A percentile compares a stretch with the other conserved stretches of the same genome.
Conservation (phyloP, 2,888 invertebrate genomes). For the Beris chalybata region DNA sequence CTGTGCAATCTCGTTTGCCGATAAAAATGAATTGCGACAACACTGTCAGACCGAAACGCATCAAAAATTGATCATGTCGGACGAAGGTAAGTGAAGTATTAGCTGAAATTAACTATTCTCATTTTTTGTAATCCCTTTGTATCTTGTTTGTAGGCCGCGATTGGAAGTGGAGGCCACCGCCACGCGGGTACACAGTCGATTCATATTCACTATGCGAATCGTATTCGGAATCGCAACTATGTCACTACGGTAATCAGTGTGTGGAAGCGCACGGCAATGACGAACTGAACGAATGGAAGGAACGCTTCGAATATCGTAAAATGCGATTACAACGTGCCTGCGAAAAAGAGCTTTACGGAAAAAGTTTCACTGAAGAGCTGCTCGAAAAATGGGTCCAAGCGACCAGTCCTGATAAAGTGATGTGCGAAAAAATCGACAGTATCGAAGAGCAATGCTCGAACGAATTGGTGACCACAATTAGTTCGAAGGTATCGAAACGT, state of each 20-base stretch:
- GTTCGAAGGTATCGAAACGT: conserved; percentile 63
- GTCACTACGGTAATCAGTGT: conserved; percentile 72
- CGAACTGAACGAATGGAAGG: conserved; percentile 74
- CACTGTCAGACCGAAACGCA: conserved; percentile 67
- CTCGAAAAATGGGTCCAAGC: conserved; percentile 67
- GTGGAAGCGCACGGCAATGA: conserved; percentile 73
- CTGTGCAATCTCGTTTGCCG: conserved; percentile 61
- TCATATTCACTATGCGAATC: conserved; percentile 67
- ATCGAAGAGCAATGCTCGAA: conserved; percentile 63
- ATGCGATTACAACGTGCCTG: conserved; percentile 66
- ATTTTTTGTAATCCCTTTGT: background rate
- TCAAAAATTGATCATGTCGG: conserved; percentile 68
- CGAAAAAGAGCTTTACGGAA: conserved; percentile 69
- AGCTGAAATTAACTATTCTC: background rate
- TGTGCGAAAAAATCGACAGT: conserved; percentile 64
- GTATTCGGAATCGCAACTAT: conserved; percentile 61
- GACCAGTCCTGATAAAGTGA: conserved; percentile 64
- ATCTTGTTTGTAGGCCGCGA: conserved; percentile 57
- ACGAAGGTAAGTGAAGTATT: conserved; percentile 58
- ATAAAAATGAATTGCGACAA: conserved; percentile 60
- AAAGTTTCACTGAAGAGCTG: conserved; percentile 63
- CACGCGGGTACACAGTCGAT: conserved; percentile 67
- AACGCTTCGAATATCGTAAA: conserved; percentile 68
- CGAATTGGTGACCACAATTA: conserved; percentile 64
- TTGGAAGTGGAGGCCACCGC: conserved; percentile 70